A percentile compares a stretch with the other conserved stretches of the same genome.
Evolutionary conservation across 2,113 vertebrate species (phyloP).

Genomic region (Chitala chitala): DNA sequence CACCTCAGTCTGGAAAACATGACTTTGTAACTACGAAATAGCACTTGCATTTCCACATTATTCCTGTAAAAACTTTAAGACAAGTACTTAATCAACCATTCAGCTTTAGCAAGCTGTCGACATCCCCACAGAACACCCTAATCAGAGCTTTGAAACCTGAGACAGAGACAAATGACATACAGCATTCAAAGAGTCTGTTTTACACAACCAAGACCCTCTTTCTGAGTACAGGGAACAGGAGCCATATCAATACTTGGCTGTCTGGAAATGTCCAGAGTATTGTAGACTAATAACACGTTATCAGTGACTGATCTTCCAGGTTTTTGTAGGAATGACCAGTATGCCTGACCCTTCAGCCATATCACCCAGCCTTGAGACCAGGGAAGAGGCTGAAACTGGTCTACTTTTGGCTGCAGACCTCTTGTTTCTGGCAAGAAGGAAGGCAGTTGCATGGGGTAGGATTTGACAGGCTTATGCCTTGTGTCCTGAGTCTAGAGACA

Average conservation of each 20-base stretch:
- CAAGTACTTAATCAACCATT: neutral
- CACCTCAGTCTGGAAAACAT: neutral
- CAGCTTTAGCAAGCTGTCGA: neutral
- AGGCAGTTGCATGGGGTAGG: no score
- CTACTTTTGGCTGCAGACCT: neutral
- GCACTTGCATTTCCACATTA: neutral
- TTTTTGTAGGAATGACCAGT: neutral
- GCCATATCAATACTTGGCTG: neutral
- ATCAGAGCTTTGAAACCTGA: neutral
- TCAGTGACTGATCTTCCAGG: neutral
- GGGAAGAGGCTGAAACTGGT: neutral
- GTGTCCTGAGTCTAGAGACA: neutral
- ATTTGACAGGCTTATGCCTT: neutral
- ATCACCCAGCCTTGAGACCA: neutral
- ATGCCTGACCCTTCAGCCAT: neutral
- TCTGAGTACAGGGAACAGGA: neutral
- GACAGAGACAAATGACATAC: neutral
- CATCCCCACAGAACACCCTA: neutral
- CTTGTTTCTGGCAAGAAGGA: neutral
- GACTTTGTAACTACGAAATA: neutral
- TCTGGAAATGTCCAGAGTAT: conserved; percentile 13
- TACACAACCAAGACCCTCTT: neutral
- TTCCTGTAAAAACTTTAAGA: conserved; percentile 10
- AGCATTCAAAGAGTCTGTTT: no score
- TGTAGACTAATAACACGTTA: neutral